Percentiles rank a stretch among this genome's conserved stretches.
These are phyloP conservation scores for Falco punctatus DNA, from an alignment of 2,113 vertebrate species.

Conservation along the genomic window DNA sequence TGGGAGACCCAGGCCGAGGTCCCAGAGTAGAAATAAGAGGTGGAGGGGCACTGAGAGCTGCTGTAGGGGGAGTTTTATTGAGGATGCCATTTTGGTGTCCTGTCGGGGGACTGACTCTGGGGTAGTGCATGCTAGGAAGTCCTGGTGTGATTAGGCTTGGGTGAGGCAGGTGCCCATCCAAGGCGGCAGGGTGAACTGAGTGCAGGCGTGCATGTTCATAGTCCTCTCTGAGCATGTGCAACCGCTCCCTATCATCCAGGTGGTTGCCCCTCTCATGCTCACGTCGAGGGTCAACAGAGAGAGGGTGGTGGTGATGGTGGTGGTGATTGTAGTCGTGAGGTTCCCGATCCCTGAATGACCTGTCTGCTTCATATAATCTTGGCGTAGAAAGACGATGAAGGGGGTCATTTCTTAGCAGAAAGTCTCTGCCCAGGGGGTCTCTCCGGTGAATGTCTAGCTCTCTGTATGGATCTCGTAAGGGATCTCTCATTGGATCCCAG, in stretches of 20 bases:
- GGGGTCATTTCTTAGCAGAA: conserved; percentile 89
- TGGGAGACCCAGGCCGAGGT: conserved; percentile 86
- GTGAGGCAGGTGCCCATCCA: conserved; percentile 92
- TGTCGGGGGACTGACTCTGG: conserved; percentile 87
- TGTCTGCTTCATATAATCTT: conserved; percentile 89
- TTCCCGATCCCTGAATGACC: conserved; percentile 92
- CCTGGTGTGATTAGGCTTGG: conserved; percentile 86
- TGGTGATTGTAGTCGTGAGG: conserved; percentile 93
- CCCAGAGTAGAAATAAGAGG: conserved; percentile 94
- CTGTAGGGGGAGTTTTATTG: conserved; percentile 92
- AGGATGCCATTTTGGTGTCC: conserved; percentile 92
- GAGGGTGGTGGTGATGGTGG: conserved; percentile 82
- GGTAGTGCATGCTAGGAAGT: conserved; percentile 96
- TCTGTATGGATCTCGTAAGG: conserved; percentile 88
- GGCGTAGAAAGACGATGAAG: conserved; percentile 88
- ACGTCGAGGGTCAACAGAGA: conserved; percentile 87
- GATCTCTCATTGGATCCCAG: conserved; percentile 95
- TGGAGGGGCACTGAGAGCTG: conserved; percentile 93
- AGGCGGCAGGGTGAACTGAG: conserved; percentile 84
- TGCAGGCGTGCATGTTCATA: conserved; percentile 92
- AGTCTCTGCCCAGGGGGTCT: conserved; percentile 84
- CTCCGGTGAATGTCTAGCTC: conserved; percentile 90
- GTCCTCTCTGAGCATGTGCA: conserved; percentile 93
- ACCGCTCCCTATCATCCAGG: conserved; percentile 88
- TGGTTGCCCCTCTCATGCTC: conserved; percentile 88